Percentiles rank a stretch among this genome's conserved stretches.
These are phyloP conservation scores for Chrysoperla carnea DNA, from an alignment of 1,140 invertebrate genomes.

Conservation along the genomic window DNA sequence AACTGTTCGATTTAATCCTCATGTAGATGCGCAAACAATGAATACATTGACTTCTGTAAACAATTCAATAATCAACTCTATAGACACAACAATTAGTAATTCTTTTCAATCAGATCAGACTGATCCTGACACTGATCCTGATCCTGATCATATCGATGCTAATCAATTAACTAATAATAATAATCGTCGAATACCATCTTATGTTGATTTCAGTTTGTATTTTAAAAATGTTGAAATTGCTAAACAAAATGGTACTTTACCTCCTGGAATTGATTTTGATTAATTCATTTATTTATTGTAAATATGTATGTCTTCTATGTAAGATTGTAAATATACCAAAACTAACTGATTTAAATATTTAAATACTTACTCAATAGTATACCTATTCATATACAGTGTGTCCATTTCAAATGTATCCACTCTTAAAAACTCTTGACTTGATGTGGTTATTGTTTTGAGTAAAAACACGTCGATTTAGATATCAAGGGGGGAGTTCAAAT, in stretches of 20 bases:
- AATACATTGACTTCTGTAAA: constrained; percentile 8
- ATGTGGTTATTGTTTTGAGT: too few relatives aligned
- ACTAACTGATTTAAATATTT: too few relatives aligned
- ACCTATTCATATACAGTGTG: too few relatives aligned
- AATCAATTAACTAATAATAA: constrained; percentile 17
- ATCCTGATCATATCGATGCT: constrained; percentile 16
- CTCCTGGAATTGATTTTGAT: constrained; percentile 28
- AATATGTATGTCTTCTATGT: too few relatives aligned
- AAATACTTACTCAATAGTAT: too few relatives aligned
- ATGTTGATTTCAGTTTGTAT: constrained; percentile 74
- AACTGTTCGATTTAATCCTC: constrained; percentile 36
- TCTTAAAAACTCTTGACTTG: too few relatives aligned
- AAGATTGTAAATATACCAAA: too few relatives aligned
- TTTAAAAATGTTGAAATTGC: constrained; percentile 53
- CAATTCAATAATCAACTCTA: constrained; percentile 3
- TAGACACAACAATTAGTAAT: constrained; percentile 2
- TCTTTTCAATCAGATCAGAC: constrained; percentile 6
- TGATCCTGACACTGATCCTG: constrained; percentile 10
- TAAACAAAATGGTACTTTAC: constrained; percentile 34
- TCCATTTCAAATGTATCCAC: too few relatives aligned
- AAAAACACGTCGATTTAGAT: too few relatives aligned
- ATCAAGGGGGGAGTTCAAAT: too few relatives aligned
- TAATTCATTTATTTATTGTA: constrained; percentile 2
- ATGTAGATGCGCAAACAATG: constrained; percentile 22
- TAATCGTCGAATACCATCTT: constrained; percentile 26